These are phyloP conservation scores for Bombylius major DNA, from an alignment of 2,888 invertebrate genomes.

Conservation along the genomic window DNA sequence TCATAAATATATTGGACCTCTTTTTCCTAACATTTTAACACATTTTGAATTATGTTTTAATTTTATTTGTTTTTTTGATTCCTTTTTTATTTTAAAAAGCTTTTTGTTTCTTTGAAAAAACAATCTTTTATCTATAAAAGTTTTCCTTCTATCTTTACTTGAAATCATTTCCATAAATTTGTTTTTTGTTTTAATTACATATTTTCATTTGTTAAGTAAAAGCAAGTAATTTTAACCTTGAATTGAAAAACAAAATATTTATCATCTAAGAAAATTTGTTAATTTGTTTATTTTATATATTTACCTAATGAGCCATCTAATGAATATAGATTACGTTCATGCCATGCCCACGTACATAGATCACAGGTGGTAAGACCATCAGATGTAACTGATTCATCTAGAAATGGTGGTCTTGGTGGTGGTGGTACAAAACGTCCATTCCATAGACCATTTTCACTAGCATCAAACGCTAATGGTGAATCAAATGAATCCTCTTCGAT, in stretches of 20 bases:
- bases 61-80: too few relatives aligned
- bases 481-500: constrained; percentile 36
- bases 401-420: constrained; percentile 51
- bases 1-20: not conserved
- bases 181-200: too few relatives aligned
- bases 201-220: too few relatives aligned
- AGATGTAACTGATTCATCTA: constrained; percentile 48
- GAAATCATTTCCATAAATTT: too few relatives aligned
- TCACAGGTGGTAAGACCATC: constrained; percentile 63
- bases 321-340: constrained; percentile 43
- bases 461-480: constrained; percentile 36
- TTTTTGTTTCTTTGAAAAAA: too few relatives aligned
- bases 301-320: constrained; percentile 48
- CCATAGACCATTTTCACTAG: constrained; percentile 36
- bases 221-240: too few relatives aligned
- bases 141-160: too few relatives aligned
- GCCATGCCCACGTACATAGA: constrained; percentile 61
- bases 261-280: too few relatives aligned
- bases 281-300: constrained; percentile 17
- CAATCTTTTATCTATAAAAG: too few relatives aligned
- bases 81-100: too few relatives aligned
- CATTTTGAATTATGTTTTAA: too few relatives aligned
- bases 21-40: not conserved
- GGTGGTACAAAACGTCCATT: constrained; percentile 49
- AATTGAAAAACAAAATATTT: too few relatives aligned